A percentile compares a stretch with the other conserved stretches of the same genome.
Evolutionary conservation across 2,797 vertebrate genomes (phyloP).

Genomic region (Sebastes diploproa): DNA sequence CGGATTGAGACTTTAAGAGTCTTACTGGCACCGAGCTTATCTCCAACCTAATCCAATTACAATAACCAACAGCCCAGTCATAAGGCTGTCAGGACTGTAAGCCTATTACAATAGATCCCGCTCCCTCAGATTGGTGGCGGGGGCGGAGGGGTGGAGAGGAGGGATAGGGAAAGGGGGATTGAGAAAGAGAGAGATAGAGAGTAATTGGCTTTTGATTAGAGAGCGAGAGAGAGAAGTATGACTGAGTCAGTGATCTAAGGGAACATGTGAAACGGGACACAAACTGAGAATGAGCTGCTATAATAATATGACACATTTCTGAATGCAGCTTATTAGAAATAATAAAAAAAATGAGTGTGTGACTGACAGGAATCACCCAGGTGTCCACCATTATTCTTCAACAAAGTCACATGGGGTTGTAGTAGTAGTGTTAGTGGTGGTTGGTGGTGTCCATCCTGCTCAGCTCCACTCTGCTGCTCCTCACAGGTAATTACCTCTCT

Average conservation of each 20-base stretch:
- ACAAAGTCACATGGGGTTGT: background rate
- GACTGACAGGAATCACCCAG: background rate
- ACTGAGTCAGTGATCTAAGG: slow-evolving; percentile 15
- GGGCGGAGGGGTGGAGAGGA: background rate
- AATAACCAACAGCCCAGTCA: slow-evolving; percentile 69
- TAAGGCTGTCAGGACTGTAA: slow-evolving; percentile 68
- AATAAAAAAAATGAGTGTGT: too few species aligned
- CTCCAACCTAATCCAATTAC: slow-evolving; percentile 72
- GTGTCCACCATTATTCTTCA: background rate
- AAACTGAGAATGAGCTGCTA: background rate
- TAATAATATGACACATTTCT: background rate
- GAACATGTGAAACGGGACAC: background rate
- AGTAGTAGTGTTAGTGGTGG: too few species aligned
- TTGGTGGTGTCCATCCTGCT: too few species aligned
- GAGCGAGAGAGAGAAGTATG: background rate
- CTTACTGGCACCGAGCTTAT: slow-evolving; percentile 70
- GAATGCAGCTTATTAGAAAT: background rate
- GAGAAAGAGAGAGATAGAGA: background rate
- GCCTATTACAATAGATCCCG: slow-evolving; percentile 69
- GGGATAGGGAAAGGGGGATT: background rate
- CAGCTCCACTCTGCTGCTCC: background rate
- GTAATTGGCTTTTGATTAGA: slow-evolving; percentile 46
- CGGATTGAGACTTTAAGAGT: slow-evolving; percentile 66
- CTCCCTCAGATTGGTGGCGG: slow-evolving; percentile 42
- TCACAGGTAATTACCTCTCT: background rate